Conservation (phyloP, 2,888 invertebrate genomes). For the Drosophila koepferae region DNA sequence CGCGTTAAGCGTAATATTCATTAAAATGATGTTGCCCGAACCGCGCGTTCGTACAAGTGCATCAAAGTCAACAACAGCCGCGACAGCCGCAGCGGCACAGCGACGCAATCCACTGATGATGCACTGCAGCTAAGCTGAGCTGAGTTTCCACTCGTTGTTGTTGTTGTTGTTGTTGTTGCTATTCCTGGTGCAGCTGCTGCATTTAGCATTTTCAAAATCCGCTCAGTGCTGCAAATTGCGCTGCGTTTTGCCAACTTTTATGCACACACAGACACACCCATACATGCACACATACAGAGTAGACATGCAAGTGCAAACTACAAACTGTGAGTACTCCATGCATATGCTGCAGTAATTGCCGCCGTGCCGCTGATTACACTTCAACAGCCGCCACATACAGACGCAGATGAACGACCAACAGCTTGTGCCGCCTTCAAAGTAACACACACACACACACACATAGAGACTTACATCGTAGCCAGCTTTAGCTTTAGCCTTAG, state of each 20-base stretch:
- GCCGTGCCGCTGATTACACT: slow-evolving; percentile 81
- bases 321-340: slow-evolving; percentile 60
- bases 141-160: slow-evolving; percentile 6
- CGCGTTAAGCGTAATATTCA: slow-evolving; percentile 64
- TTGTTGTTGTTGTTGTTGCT: slow-evolving; percentile 16
- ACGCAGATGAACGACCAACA: slow-evolving; percentile 62
- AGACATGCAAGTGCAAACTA: slow-evolving; percentile 51
- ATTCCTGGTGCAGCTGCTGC: slow-evolving; percentile 29
- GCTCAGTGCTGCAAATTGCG: slow-evolving; percentile 78
- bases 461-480: slow-evolving; percentile 17
- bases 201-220: slow-evolving; percentile 66
- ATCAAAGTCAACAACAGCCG: slow-evolving; percentile 51
- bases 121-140: slow-evolving; percentile 49
- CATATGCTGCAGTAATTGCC: slow-evolving; percentile 76
- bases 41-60: slow-evolving; percentile 34
- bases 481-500: slow-evolving; percentile 34
- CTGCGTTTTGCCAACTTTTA: slow-evolving; percentile 70
- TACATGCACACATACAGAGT: slow-evolving; percentile 19
- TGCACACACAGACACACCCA: slow-evolving; percentile 35
- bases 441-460: slow-evolving; percentile 11
- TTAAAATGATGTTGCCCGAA: slow-evolving; percentile 66
- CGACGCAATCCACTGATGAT: slow-evolving; percentile 59
- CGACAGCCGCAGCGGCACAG: slow-evolving; percentile 42
- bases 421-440: slow-evolving; percentile 55
- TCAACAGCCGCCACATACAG: slow-evolving; percentile 68